Percentiles rank a stretch among this genome's conserved stretches.
Conservation (phyloP, 2,113 vertebrate species). For the Poeciliopsis prolifica region DNA sequence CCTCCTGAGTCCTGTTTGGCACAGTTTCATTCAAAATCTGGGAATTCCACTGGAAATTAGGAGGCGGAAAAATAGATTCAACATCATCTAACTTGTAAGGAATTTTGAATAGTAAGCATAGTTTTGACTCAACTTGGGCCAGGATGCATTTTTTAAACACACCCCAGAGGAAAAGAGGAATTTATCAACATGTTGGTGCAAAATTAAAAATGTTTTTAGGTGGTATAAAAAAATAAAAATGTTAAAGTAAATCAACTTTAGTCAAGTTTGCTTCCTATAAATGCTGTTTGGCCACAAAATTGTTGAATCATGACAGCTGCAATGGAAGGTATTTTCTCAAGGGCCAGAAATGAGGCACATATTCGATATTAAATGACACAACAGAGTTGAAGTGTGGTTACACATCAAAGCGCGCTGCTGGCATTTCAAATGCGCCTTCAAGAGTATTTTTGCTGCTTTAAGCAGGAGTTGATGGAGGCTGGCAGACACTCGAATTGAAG, state of each 20-base stretch:
- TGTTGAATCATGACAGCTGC: conserved; percentile 64
- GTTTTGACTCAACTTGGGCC: conserved; percentile 30
- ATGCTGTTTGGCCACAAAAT: conserved; percentile 26
- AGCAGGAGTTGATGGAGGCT: conserved; percentile 15
- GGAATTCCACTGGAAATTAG: conserved; percentile 74
- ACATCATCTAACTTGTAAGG: conserved; percentile 50
- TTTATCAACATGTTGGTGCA: conserved; percentile 13
- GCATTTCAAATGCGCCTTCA: conserved; percentile 18
- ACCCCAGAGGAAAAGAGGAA: conserved; percentile 41
- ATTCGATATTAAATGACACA: conserved; percentile 20
- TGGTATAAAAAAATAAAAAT: background rate
- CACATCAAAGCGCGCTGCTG: conserved; percentile 26
- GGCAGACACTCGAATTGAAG: conserved; percentile 44
- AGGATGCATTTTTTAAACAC: conserved; percentile 13
- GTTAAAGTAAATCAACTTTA: background rate
- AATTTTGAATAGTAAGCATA: conserved; percentile 65
- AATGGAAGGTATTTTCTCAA: conserved; percentile 44
- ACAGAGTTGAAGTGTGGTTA: conserved; percentile 11
- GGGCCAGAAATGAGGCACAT: conserved; percentile 5
- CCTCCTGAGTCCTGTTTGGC: conserved; percentile 75
- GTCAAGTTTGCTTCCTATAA: background rate
- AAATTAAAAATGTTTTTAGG: conserved; percentile 5
- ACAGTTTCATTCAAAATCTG: conserved; percentile 76
- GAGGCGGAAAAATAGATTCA: conserved; percentile 35
- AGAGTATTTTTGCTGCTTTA: conserved; percentile 19